phyloP scores from a whole-genome alignment of 2,888 invertebrate species.

The Tenthredo mesomela region DNA sequence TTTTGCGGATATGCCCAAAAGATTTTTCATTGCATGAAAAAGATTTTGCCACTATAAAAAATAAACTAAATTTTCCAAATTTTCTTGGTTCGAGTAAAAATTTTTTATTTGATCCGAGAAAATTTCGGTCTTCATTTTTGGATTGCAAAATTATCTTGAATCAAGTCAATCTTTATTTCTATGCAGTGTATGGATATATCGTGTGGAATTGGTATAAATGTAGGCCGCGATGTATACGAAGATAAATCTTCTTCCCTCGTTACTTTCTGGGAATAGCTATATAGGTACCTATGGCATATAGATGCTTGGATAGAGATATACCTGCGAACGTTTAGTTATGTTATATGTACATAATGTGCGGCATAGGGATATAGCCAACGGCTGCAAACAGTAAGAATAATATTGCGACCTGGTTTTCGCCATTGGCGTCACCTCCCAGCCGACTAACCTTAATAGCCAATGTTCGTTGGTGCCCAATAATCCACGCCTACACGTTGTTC shows the following conservation, averaged over 20 bases:
- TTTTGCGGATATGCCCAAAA: too few relatives aligned
- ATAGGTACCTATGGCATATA: too few relatives aligned
- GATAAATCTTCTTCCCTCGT: constrained; percentile 14
- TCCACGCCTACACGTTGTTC: constrained; percentile 48
- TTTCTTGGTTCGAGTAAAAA: too few relatives aligned
- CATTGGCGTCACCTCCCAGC: constrained; percentile 67
- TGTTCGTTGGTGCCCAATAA: constrained; percentile 51
- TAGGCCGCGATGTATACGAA: constrained; percentile 11
- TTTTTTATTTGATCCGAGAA: too few relatives aligned
- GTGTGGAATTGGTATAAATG: neutral
- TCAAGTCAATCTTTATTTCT: too few relatives aligned
- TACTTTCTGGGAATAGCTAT: neutral
- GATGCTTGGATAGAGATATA: too few relatives aligned
- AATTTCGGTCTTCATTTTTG: too few relatives aligned
- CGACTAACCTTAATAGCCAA: constrained; percentile 67
- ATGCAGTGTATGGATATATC: too few relatives aligned
- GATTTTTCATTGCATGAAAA: too few relatives aligned
- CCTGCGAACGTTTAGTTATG: constrained; percentile 24
- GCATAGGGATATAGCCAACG: constrained; percentile 39
- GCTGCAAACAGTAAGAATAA: constrained; percentile 63
- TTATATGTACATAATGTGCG: constrained; percentile 16
- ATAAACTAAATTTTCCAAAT: too few relatives aligned
- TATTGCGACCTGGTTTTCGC: constrained; percentile 68
- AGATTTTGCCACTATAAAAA: too few relatives aligned
- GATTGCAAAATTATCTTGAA: too few relatives aligned